Conservation (phyloP, 2,888 invertebrate species). For the Stenolophus ochropezus region DNA sequence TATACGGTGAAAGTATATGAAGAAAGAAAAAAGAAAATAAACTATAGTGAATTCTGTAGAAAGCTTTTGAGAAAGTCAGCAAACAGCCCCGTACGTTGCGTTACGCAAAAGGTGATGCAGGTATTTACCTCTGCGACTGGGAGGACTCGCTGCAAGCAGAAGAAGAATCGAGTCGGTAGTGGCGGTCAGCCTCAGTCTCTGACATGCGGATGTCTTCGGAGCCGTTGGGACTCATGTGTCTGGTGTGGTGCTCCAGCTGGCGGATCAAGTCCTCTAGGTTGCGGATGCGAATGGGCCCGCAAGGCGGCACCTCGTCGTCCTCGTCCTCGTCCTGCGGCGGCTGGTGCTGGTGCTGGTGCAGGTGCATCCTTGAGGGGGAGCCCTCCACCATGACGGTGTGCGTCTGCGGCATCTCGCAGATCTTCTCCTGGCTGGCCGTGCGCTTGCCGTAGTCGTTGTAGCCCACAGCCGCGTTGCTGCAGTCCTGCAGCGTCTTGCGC, state of each 20-base stretch:
- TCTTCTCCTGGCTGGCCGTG: slow-evolving; percentile 80
- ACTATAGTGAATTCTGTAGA: too few species aligned
- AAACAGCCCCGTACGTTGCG: too few species aligned
- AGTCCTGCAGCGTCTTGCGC: slow-evolving; percentile 81
- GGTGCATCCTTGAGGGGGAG: slow-evolving; percentile 68
- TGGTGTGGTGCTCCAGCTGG: slow-evolving; percentile 90
- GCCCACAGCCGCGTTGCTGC: slow-evolving; percentile 70
- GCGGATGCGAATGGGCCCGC: slow-evolving; percentile 91
- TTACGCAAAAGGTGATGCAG: background rate
- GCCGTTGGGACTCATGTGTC: slow-evolving; percentile 93
- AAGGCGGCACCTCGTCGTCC: slow-evolving; percentile 85
- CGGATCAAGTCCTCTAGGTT: slow-evolving; percentile 93
- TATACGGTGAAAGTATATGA: too few species aligned
- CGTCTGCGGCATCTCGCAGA: slow-evolving; percentile 82
- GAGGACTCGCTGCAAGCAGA: slow-evolving; percentile 84
- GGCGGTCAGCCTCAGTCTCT: slow-evolving; percentile 91
- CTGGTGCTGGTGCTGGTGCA: slow-evolving; percentile 71
- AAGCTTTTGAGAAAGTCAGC: too few species aligned
- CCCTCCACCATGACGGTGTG: slow-evolving; percentile 75
- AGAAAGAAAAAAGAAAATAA: too few species aligned
- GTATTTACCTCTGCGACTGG: slow-evolving; percentile 82
- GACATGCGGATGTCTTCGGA: slow-evolving; percentile 93
- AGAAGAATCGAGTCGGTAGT: slow-evolving; percentile 87
- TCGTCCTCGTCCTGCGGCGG: slow-evolving; percentile 77
- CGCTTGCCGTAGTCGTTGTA: slow-evolving; percentile 80